Conservation (phyloP, 2,888 invertebrate genomes). For the Hypena proboscidalis region DNA sequence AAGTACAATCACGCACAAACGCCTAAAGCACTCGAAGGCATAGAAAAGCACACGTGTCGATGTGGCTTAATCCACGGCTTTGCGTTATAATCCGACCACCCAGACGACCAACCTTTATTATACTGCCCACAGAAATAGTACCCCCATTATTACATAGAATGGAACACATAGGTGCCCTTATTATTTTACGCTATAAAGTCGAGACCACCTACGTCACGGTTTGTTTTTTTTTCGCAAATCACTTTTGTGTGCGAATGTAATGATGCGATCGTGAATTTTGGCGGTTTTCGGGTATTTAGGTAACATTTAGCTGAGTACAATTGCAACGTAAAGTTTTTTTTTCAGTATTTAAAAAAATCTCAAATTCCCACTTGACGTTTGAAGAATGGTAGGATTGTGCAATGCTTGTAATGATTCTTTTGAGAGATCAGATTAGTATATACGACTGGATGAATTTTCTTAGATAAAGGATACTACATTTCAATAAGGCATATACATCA, state of each 20-base stretch:
- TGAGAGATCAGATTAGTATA: neutral
- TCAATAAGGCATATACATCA: too few relatives aligned
- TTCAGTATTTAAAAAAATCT: constrained; percentile 29
- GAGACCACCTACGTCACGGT: constrained; percentile 75
- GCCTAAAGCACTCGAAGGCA: constrained; percentile 73
- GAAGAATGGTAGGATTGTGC: constrained; percentile 23
- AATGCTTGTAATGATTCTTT: constrained; percentile 7
- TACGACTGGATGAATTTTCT: constrained; percentile 9
- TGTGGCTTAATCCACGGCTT: constrained; percentile 77
- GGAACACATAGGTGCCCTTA: constrained; percentile 73
- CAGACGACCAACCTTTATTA: constrained; percentile 68
- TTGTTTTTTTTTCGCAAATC: constrained; percentile 57
- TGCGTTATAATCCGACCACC: constrained; percentile 81
- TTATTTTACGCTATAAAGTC: constrained; percentile 77
- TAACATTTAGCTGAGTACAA: constrained; percentile 34
- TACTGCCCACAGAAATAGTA: constrained; percentile 73
- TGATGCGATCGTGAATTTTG: constrained; percentile 80
- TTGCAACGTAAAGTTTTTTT: constrained; percentile 33
- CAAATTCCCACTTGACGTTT: constrained; percentile 40
- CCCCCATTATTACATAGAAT: constrained; percentile 79
- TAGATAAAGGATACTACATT: constrained; percentile 6
- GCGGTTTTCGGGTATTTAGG: constrained; percentile 62
- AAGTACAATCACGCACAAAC: constrained; percentile 65
- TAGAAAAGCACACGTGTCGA: constrained; percentile 79
- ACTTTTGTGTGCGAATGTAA: constrained; percentile 72